These are phyloP conservation scores for Thunnus maccoyii DNA, from an alignment of 2,113 vertebrate species.

Conservation along the genomic window DNA sequence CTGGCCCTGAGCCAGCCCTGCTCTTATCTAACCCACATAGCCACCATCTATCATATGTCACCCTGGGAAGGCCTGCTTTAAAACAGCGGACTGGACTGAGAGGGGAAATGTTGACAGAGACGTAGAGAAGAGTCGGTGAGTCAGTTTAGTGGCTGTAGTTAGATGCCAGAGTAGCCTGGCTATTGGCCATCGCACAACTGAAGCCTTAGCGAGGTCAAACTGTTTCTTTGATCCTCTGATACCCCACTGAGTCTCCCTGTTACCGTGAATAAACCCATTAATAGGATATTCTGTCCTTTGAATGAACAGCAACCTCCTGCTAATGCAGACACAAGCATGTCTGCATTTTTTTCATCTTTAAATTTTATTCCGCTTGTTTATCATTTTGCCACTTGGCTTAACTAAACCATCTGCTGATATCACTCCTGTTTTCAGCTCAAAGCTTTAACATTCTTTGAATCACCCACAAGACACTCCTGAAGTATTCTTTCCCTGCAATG, in stretches of 20 bases:
- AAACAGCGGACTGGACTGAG: neutral
- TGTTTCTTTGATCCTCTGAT: slow-evolving; percentile 24
- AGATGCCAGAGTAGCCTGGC: neutral
- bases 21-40: slow-evolving; percentile 30
- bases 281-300: neutral
- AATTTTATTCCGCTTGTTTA: too few relatives aligned
- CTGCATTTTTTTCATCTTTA: too few relatives aligned
- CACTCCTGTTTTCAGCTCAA: too few relatives aligned
- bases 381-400: too few relatives aligned
- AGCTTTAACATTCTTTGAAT: too few relatives aligned
- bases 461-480: too few relatives aligned
- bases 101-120: neutral
- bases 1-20: neutral
- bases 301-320: slow-evolving; percentile 18
- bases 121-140: neutral
- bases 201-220: slow-evolving; percentile 27
- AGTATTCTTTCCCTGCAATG: too few relatives aligned
- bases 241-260: neutral
- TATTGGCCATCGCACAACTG: neutral
- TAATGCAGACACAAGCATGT: neutral
- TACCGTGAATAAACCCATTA: slow-evolving; percentile 35
- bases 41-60: slow-evolving; percentile 9
- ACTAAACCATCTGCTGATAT: neutral
- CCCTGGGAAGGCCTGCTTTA: neutral
- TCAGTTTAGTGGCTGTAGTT: neutral